Percentiles rank a stretch among this genome's conserved stretches.
These are phyloP conservation scores for Drosophila fungiperda DNA, from an alignment of 2,888 invertebrate species.

Conservation along the genomic window DNA sequence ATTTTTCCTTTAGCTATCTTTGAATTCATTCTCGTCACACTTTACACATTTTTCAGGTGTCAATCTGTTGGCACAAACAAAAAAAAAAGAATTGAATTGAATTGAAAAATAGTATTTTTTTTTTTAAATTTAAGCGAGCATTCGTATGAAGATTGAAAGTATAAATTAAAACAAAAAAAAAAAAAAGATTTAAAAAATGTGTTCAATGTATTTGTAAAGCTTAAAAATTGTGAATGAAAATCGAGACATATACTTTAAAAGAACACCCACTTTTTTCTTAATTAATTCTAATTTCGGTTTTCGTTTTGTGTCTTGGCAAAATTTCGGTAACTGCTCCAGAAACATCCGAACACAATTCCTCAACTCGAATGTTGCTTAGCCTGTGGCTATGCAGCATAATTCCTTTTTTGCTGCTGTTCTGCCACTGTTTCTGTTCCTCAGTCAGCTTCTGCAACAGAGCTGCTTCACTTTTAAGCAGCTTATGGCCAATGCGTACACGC, in stretches of 20 bases:
- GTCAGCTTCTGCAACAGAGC: neutral
- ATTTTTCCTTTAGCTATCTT: slow-evolving; percentile 3
- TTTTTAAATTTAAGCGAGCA: neutral
- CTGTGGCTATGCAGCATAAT: slow-evolving; percentile 64
- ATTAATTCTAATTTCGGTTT: neutral
- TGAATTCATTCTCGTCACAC: slow-evolving; percentile 31
- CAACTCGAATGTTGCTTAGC: slow-evolving; percentile 4
- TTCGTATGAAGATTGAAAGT: neutral
- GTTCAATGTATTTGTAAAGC: neutral
- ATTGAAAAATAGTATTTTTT: neutral
- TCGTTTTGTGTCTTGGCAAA: slow-evolving; percentile 35
- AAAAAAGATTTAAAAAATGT: neutral
- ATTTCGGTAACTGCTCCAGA: slow-evolving; percentile 40
- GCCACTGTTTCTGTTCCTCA: neutral
- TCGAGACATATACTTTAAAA: neutral
- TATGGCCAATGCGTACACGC: slow-evolving; percentile 53
- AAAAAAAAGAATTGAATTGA: neutral
- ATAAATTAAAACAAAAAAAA: neutral
- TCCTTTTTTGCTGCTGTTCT: slow-evolving; percentile 46
- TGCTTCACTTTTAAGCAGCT: slow-evolving; percentile 63
- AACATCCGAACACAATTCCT: neutral
- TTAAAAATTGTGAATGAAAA: neutral
- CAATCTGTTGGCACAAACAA: slow-evolving; percentile 41
- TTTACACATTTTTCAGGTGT: slow-evolving; percentile 50
- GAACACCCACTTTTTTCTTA: too few species aligned